phyloP scores from a whole-genome alignment of 2,113 vertebrate species.

The Cololabis saira region DNA sequence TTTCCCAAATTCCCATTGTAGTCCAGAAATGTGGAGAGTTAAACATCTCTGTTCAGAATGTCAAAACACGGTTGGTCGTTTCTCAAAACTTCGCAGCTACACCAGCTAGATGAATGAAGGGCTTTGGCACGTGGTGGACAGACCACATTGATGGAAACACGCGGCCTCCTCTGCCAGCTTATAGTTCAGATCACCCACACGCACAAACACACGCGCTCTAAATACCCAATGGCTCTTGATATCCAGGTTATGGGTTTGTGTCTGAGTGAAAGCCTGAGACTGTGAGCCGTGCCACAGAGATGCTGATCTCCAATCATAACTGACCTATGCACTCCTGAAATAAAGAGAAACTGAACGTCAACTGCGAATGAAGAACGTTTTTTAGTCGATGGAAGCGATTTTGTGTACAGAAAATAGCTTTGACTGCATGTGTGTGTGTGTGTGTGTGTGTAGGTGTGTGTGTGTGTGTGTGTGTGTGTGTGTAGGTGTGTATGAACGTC shows the following conservation, averaged over 20 bases:
- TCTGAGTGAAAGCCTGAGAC: conserved; percentile 37
- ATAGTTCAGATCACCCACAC: conserved; percentile 27
- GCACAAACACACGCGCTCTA: neutral
- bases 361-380: neutral
- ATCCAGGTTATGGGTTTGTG: conserved; percentile 14
- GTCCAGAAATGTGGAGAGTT: conserved; percentile 1
- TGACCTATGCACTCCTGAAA: conserved; percentile 18
- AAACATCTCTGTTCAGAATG: conserved; percentile 11
- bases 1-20: neutral
- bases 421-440: neutral
- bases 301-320: conserved; percentile 10
- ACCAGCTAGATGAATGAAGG: conserved; percentile 20
- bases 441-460: conserved; percentile 3
- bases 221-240: conserved; percentile 35
- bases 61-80: conserved; percentile 11
- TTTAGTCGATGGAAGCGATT: neutral
- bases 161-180: conserved; percentile 30
- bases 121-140: conserved; percentile 48
- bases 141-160: conserved; percentile 20
- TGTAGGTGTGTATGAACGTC: conserved; percentile 1
- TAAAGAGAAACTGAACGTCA: conserved; percentile 4
- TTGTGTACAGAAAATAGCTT: conserved; percentile 9
- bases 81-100: conserved; percentile 26
- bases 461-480: conserved; percentile 1
- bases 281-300: conserved; percentile 38